Conservation (phyloP, 2,113 vertebrate species). For the Notechis scutatus region DNA sequence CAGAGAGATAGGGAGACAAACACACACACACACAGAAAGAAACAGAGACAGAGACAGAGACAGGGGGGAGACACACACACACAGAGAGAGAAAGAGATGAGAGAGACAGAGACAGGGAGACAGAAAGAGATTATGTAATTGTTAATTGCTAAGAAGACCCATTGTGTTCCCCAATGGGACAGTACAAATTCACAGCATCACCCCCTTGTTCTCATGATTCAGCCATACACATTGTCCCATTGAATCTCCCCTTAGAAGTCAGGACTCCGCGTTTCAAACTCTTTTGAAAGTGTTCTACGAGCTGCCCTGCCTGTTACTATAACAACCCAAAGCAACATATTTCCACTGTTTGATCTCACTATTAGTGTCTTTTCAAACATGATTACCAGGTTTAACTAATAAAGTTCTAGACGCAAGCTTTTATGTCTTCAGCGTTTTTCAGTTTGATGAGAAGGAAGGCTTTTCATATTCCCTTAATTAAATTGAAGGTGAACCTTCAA, state of each 20-base stretch:
- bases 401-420: neutral
- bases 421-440: neutral
- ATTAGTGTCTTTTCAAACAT: conserved; percentile 5
- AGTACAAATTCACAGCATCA: neutral
- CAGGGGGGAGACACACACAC: too few relatives aligned
- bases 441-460: neutral
- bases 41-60: too few relatives aligned
- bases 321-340: conserved; percentile 17
- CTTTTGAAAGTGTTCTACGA: neutral
- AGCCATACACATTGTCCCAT: neutral
- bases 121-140: neutral
- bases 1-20: too few relatives aligned
- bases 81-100: too few relatives aligned
- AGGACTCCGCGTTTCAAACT: neutral
- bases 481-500: neutral
- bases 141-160: neutral
- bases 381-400: conserved; percentile 17
- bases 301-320: neutral
- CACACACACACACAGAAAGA: neutral
- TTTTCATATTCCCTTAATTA: conserved; percentile 1
- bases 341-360: conserved; percentile 17
- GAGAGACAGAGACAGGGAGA: neutral
- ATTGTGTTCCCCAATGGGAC: neutral
- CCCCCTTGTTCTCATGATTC: neutral
- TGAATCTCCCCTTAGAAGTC: neutral